phyloP scores from a whole-genome alignment of 1,140 invertebrate genomes.

The Caenorhabditis tropicalis region DNA sequence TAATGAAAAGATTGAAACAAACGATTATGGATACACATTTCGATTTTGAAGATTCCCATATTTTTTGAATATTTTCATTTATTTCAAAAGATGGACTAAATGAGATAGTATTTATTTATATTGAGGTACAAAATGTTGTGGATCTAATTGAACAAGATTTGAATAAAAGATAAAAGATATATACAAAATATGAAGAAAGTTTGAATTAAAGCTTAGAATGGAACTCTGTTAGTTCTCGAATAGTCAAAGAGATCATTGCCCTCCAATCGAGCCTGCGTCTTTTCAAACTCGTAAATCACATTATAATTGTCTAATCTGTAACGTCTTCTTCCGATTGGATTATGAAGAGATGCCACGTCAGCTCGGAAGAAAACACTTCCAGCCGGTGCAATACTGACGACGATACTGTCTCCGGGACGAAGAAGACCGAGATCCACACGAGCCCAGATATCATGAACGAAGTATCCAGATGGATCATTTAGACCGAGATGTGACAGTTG shows the following conservation, averaged over 20 bases:
- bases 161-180: neutral
- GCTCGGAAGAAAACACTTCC: slow-evolving; percentile 16
- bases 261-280: neutral
- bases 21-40: neutral
- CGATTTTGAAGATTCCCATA: no score
- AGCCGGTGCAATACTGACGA: neutral
- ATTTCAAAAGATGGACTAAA: no score
- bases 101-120: no score
- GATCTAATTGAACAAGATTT: no score
- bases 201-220: neutral
- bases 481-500: neutral
- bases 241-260: neutral
- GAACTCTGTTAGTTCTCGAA: slow-evolving; percentile 5
- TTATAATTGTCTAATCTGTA: slow-evolving; percentile 15
- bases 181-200: neutral
- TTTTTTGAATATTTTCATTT: no score
- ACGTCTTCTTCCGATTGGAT: neutral
- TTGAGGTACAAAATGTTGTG: no score
- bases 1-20: neutral
- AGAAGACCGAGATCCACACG: neutral
- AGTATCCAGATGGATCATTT: neutral
- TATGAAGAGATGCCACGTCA: slow-evolving; percentile 6
- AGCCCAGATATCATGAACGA: neutral
- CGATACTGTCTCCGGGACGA: neutral
- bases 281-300: slow-evolving; percentile 20